These are phyloP conservation scores for Torymus tubicola DNA, from an alignment of 2,888 invertebrate species.

Conservation along the genomic window DNA sequence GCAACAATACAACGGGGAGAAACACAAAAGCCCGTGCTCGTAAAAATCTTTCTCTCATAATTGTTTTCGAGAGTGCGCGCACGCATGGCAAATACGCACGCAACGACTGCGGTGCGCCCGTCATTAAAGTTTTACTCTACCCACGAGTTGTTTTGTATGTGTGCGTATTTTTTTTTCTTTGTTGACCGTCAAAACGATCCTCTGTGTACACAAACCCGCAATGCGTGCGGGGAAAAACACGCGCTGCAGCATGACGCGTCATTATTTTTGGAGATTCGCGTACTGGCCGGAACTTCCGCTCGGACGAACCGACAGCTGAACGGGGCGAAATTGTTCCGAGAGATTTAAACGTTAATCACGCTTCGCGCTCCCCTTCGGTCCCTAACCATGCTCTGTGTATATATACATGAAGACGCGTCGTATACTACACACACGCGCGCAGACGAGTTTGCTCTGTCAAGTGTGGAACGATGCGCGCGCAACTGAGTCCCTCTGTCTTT, in stretches of 20 bases:
- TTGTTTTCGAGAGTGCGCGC: not conserved
- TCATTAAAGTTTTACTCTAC: too few species aligned
- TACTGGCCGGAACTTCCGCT: not conserved
- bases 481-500: not conserved
- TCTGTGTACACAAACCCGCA: too few species aligned
- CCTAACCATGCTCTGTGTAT: not conserved
- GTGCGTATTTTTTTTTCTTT: too few species aligned
- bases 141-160: too few species aligned
- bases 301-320: too few species aligned
- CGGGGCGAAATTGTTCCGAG: conserved; percentile 26
- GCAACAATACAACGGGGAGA: not conserved
- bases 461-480: too few species aligned
- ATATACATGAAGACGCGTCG: not conserved
- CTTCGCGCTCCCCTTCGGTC: not conserved
- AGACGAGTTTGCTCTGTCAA: not conserved
- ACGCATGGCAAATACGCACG: not conserved
- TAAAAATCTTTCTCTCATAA: not conserved
- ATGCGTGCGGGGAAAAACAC: not conserved
- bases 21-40: not conserved
- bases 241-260: conserved; percentile 8
- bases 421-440: not conserved
- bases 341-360: conserved; percentile 41
- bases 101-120: too few species aligned
- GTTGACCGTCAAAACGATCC: too few species aligned
- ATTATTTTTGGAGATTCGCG: conserved; percentile 6